Evolutionary conservation across 1,140 invertebrate genomes (phyloP).

Genomic region (Ridgeia piscesae): DNA sequence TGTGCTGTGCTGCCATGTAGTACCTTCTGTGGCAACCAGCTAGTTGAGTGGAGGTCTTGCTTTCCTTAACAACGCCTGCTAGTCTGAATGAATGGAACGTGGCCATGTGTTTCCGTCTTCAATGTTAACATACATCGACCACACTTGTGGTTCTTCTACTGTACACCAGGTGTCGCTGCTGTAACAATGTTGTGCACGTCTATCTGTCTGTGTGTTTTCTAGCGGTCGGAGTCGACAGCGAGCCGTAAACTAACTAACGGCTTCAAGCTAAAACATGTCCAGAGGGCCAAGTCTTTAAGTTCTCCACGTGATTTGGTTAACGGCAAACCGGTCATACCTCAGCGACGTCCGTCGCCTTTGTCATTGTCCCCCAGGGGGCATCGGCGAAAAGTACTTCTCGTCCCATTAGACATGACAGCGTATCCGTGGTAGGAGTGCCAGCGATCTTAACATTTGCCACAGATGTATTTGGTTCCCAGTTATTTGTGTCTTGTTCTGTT

Average conservation of each 20-base stretch:
- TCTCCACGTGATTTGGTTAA: neutral
- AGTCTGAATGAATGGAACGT: neutral
- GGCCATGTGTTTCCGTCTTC: neutral
- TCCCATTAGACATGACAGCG: neutral
- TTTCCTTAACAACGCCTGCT: neutral
- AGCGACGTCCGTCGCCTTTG: neutral
- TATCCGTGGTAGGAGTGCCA: neutral
- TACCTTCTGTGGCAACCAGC: neutral
- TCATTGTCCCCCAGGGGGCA: neutral
- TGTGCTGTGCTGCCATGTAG: neutral
- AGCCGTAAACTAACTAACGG: neutral
- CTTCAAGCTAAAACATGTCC: neutral
- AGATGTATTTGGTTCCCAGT: neutral
- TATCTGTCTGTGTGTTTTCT: neutral
- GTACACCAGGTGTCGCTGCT: neutral
- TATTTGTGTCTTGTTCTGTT: neutral
- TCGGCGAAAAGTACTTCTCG: neutral
- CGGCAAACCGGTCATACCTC: neutral
- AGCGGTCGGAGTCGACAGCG: neutral
- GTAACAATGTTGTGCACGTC: neutral
- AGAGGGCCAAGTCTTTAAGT: neutral
- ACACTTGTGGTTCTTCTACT: neutral
- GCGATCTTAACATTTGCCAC: neutral
- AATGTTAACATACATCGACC: neutral
- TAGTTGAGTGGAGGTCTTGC: neutral